Percentiles rank a stretch among this genome's conserved stretches.
phyloP scores from a whole-genome alignment of 2,888 invertebrate genomes.

The Galerucella nymphaeae region DNA sequence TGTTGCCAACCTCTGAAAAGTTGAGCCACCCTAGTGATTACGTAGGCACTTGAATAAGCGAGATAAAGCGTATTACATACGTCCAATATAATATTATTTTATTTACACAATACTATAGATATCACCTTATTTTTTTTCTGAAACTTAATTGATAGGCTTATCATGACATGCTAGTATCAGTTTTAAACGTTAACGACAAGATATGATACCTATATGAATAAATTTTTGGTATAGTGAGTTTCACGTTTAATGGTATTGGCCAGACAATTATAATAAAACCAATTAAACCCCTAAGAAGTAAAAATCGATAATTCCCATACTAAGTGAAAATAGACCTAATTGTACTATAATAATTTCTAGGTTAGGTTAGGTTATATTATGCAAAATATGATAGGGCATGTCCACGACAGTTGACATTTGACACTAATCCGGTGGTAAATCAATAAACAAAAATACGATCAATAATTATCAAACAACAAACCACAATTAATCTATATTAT shows the following conservation, averaged over 20 bases:
- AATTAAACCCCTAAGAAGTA: not conserved
- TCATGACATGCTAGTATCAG: not conserved
- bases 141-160: not conserved
- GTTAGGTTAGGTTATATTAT: no score
- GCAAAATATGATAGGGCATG: no score
- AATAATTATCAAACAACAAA: no score
- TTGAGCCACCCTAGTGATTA: no score
- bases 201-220: not conserved
- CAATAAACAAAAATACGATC: no score
- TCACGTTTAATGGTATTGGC: no score
- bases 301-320: not conserved
- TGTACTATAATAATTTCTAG: no score
- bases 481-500: no score
- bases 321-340: not conserved
- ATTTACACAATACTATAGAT: not conserved
- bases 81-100: not conserved
- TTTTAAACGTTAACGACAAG: not conserved
- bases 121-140: not conserved
- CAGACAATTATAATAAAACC: not conserved
- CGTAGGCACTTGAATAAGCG: not conserved
- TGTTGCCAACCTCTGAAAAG: no score
- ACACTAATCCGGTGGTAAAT: no score
- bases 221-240: not conserved
- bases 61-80: not conserved
- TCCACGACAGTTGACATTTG: no score